A percentile compares a stretch with the other conserved stretches of the same genome.
Evolutionary conservation across 2,888 invertebrate species (phyloP).

Genomic region (Zeuzera pyrina): DNA sequence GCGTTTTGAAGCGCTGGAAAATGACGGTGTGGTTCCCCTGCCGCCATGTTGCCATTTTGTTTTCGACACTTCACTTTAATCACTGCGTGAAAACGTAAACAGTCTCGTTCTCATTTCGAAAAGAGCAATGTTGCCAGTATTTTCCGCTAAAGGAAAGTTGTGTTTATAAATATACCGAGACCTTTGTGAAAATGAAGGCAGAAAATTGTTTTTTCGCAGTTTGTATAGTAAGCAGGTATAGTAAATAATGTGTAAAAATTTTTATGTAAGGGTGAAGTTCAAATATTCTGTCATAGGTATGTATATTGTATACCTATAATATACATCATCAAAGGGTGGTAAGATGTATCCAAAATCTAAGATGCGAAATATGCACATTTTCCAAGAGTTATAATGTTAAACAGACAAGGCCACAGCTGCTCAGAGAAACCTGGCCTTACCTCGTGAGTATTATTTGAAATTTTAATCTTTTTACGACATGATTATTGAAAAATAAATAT

Average conservation of each 20-base stretch:
- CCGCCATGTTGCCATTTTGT: slow-evolving; percentile 53
- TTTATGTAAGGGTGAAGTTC: too few relatives aligned
- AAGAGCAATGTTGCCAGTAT: slow-evolving; percentile 47
- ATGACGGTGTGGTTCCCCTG: slow-evolving; percentile 26
- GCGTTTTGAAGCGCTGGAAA: slow-evolving; percentile 31
- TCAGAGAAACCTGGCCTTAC: too few relatives aligned
- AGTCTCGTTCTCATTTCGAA: slow-evolving; percentile 60
- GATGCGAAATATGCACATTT: too few relatives aligned
- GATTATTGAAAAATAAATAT: too few relatives aligned
- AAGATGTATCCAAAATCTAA: too few relatives aligned
- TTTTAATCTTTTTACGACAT: too few relatives aligned
- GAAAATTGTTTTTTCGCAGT: slow-evolving; percentile 20
- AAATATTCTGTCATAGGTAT: too few relatives aligned
- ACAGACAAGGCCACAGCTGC: too few relatives aligned
- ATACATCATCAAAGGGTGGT: too few relatives aligned
- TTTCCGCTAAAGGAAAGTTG: slow-evolving; percentile 34
- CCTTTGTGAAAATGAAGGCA: slow-evolving; percentile 22
- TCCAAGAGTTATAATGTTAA: too few relatives aligned
- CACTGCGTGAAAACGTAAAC: slow-evolving; percentile 64
- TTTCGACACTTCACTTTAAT: slow-evolving; percentile 72
- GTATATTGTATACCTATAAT: too few relatives aligned
- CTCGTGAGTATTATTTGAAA: too few relatives aligned
- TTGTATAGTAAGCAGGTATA: background rate
- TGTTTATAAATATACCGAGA: slow-evolving; percentile 33
- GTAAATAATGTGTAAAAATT: background rate